Percentiles rank a stretch among this genome's conserved stretches.
Evolutionary conservation across 1,140 invertebrate species (phyloP).

Genomic region (Megalonaias nervosa): DNA sequence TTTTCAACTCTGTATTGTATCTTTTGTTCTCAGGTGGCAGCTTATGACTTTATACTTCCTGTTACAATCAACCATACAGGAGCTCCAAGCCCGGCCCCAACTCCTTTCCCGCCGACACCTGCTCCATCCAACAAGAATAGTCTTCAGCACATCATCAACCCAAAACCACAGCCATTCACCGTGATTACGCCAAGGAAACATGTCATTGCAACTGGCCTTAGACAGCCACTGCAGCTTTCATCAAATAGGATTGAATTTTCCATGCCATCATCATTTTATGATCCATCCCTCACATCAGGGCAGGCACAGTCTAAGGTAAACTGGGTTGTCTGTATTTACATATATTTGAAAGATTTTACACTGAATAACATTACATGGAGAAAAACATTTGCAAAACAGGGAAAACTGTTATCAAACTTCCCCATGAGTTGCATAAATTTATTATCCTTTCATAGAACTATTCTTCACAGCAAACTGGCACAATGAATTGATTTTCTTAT

Average conservation of each 20-base stretch:
- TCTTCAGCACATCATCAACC: slow-evolving; percentile 66
- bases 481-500: too few species aligned
- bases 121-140: slow-evolving; percentile 62
- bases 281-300: slow-evolving; percentile 37
- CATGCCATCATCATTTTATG: slow-evolving; percentile 54
- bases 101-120: slow-evolving; percentile 61
- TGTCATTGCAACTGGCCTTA: slow-evolving; percentile 67
- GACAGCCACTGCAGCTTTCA: slow-evolving; percentile 64
- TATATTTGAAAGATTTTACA: too few species aligned
- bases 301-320: slow-evolving; percentile 36
- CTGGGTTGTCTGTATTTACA: background rate
- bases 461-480: too few species aligned
- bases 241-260: slow-evolving; percentile 59
- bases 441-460: too few species aligned
- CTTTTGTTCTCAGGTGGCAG: slow-evolving; percentile 62
- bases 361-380: too few species aligned
- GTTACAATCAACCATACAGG: slow-evolving; percentile 64
- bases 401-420: too few species aligned
- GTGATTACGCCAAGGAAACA: slow-evolving; percentile 64
- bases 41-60: slow-evolving; percentile 70
- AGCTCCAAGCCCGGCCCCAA: slow-evolving; percentile 60
- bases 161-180: slow-evolving; percentile 56
- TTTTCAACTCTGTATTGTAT: too few species aligned
- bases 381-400: too few species aligned
- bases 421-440: too few species aligned